A percentile compares a stretch with the other conserved stretches of the same genome.
phyloP scores from a whole-genome alignment of 2,113 vertebrate genomes.

The Atlantisia rogersi region DNA sequence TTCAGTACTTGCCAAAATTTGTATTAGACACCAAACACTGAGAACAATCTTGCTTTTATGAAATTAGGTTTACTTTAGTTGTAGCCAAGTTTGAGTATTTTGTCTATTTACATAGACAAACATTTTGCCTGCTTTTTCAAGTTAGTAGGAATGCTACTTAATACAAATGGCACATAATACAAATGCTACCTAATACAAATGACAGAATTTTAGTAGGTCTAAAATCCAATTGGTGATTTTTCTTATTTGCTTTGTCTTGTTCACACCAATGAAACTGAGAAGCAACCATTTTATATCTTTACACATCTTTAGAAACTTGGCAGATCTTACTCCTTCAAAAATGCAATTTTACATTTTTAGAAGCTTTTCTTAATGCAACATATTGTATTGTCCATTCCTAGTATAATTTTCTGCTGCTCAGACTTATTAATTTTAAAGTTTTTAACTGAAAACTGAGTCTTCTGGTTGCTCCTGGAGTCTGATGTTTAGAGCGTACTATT shows the following conservation, averaged over 20 bases:
- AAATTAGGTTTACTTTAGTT: not conserved
- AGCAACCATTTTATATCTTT: not conserved
- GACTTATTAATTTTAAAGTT: not conserved
- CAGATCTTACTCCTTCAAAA: not conserved
- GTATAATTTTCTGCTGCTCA: not conserved
- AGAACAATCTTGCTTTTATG: not conserved
- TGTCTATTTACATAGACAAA: not conserved
- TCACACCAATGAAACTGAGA: not conserved
- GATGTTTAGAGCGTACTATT: not conserved
- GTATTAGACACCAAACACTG: not conserved
- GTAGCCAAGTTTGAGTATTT: not conserved
- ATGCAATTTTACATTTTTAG: not conserved
- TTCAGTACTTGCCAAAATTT: not conserved
- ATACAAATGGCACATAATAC: not conserved
- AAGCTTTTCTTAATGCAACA: not conserved
- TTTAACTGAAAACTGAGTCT: not conserved
- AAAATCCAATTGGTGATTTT: not conserved
- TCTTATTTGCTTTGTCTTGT: not conserved
- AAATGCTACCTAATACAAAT: not conserved
- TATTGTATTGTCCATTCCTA: not conserved
- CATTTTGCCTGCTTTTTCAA: not conserved
- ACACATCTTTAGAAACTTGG: not conserved
- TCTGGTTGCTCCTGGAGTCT: not conserved
- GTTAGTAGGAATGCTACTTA: not conserved
- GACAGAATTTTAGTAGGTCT: not conserved